Evolutionary conservation across 2,797 vertebrate species (phyloP), one percentile per base, ranked within the genome.

Genomic region (Natrix natrix): DNA sequence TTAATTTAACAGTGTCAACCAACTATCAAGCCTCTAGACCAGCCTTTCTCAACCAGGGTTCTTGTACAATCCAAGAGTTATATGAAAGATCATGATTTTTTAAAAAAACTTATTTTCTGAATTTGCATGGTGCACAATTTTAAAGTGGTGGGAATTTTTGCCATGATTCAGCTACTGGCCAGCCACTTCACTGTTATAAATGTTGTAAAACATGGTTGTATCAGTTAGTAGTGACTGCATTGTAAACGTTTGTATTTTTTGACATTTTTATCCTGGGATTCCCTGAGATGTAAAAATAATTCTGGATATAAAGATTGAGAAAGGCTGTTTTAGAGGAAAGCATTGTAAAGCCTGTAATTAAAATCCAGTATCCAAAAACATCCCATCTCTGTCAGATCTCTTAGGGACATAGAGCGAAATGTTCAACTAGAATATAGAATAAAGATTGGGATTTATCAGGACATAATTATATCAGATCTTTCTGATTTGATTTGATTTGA

Each of bases 401-500:
- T 48, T 83, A 74, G n/a, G 20, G 37, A 83, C 37, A 48, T 13
- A 12, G 20, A 83, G 37, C 20, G 48, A 48, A 24, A 78, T 24
- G 8, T 43, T 78, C 37, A 78, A 83, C 3, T 43, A 22, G 74
- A 83, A 92, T 37, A n/a, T 52, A 63, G 26, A 74, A 28, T 8
- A 59, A 11, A 59, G 63, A 16, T 32, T 63, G n/a, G 22, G 52
- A 43, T 16, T 24, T 55, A 86, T 61, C 12, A 16, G 69, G 69
- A 17, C 14, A 8, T 78, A 78, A 78, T 78, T 78, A 43, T 43
- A 48, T 52, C 55, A 43, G 4, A n/a, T 93, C 5, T 92, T 96
- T 96, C 93, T 95, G 94, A 8, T 54, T 92, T 55, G 87, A 8
- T 54, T 93, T 55, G 87, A 78, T 52, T 56, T 63, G 87, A 90